These are phyloP conservation scores for Pseudolycoriella hygida DNA, from an alignment of 2,888 invertebrate species.

Conservation along the genomic window DNA sequence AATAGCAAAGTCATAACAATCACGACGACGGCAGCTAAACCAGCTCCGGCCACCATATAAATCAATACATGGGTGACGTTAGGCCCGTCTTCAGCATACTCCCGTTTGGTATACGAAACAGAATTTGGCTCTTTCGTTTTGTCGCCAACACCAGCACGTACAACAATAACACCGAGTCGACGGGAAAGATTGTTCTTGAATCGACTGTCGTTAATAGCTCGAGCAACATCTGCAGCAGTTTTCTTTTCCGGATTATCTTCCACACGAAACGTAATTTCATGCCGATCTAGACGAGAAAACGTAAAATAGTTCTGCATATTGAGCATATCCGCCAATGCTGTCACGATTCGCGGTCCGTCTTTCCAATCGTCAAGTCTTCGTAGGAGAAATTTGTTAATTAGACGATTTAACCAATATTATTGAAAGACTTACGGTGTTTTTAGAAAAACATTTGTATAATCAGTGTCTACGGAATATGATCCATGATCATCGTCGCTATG, in stretches of 20 bases:
- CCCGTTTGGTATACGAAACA: neutral
- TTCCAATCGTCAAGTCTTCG: slow-evolving; percentile 44
- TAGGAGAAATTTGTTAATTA: neutral
- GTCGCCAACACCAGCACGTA: slow-evolving; percentile 61
- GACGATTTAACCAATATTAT: slow-evolving; percentile 16
- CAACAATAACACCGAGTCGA: slow-evolving; percentile 48
- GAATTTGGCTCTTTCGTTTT: slow-evolving; percentile 20
- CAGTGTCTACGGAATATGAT: slow-evolving; percentile 49
- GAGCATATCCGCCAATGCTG: slow-evolving; percentile 48
- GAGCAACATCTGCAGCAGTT: slow-evolving; percentile 27
- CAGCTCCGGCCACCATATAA: slow-evolving; percentile 31
- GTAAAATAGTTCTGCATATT: slow-evolving; percentile 26
- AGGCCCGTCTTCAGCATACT: slow-evolving; percentile 18
- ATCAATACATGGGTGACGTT: slow-evolving; percentile 30
- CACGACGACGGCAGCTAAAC: slow-evolving; percentile 50
- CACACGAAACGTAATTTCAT: slow-evolving; percentile 42
- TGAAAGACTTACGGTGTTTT: slow-evolving; percentile 44
- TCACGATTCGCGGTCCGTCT: slow-evolving; percentile 54
- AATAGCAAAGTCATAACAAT: slow-evolving; percentile 45
- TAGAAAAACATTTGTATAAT: slow-evolving; percentile 61
- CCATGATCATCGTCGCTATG: slow-evolving; percentile 34
- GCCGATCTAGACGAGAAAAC: slow-evolving; percentile 40
- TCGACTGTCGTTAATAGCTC: slow-evolving; percentile 26
- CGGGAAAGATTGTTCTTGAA: slow-evolving; percentile 48
- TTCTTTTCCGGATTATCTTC: slow-evolving; percentile 29